Evolutionary conservation across 2,797 vertebrate species (phyloP).

Genomic region (Chaetophractus vellerosus): DNA sequence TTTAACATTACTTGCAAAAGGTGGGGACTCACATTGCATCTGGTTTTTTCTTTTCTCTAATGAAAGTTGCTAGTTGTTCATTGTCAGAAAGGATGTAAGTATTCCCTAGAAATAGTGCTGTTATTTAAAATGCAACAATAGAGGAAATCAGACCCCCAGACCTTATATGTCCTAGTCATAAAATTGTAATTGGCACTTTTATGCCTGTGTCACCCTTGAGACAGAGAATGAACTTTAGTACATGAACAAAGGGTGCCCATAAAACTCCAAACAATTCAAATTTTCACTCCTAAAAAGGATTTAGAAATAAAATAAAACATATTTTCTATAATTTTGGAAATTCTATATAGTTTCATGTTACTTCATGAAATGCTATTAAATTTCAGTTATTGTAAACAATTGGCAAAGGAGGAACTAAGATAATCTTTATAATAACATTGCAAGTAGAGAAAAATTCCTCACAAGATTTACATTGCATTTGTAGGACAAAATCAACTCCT

Average conservation of each 20-base stretch:
- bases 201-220: constrained; percentile 73
- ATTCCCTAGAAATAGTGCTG: constrained; percentile 75
- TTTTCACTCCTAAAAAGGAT: constrained; percentile 67
- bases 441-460: constrained; percentile 66
- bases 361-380: constrained; percentile 76
- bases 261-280: constrained; percentile 78
- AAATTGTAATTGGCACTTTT: constrained; percentile 85
- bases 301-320: constrained; percentile 77
- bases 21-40: constrained; percentile 52
- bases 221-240: constrained; percentile 80
- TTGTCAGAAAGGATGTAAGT: constrained; percentile 61
- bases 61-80: constrained; percentile 77
- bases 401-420: constrained; percentile 51
- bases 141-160: constrained; percentile 72
- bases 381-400: constrained; percentile 78
- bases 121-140: constrained; percentile 75
- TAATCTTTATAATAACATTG: constrained; percentile 68
- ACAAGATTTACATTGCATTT: constrained; percentile 59
- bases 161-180: constrained; percentile 80
- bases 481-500: neutral
- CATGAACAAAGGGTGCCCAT: constrained; percentile 58
- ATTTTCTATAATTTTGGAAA: constrained; percentile 74
- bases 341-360: constrained; percentile 66
- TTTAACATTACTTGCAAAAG: constrained; percentile 68
- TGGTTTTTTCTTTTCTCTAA: constrained; percentile 78